Conservation (phyloP, 1,140 invertebrate species). For the Uloborus diversus region DNA sequence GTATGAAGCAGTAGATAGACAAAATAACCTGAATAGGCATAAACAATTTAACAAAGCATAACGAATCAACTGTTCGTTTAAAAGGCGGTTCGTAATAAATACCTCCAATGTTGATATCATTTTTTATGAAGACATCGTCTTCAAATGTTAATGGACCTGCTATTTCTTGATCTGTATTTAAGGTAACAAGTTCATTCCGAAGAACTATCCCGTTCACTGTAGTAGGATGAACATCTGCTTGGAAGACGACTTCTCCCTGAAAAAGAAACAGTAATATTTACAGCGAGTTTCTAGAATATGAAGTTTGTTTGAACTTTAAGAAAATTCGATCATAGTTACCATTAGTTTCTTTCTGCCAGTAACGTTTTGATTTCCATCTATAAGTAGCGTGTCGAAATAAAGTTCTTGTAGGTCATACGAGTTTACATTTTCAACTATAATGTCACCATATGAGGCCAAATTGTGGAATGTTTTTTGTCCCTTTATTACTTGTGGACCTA, state of each 20-base stretch:
- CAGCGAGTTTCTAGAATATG: not conserved
- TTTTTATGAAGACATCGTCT: constrained; percentile 6
- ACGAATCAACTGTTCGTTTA: no score
- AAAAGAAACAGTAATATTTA: not conserved
- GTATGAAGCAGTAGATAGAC: no score
- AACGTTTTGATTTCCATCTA: constrained; percentile 8
- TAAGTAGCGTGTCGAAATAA: constrained; percentile 8
- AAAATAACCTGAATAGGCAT: no score
- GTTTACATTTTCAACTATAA: constrained; percentile 12
- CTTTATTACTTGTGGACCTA: constrained; percentile 33
- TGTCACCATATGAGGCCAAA: not conserved
- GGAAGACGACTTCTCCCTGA: constrained; percentile 5
- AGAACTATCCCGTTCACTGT: constrained; percentile 30
- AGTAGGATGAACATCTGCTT: not conserved
- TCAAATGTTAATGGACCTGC: constrained; percentile 5
- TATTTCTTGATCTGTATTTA: constrained; percentile 34
- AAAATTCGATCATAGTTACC: not conserved
- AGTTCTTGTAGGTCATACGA: constrained; percentile 19
- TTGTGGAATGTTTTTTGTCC: constrained; percentile 26
- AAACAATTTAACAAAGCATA: no score
- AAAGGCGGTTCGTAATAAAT: no score
- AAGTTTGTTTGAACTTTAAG: not conserved
- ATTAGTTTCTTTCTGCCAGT: constrained; percentile 24
- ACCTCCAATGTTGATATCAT: constrained; percentile 4
- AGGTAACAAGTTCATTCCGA: constrained; percentile 12